These are phyloP conservation scores for Calosoma granatense DNA, from an alignment of 1,140 invertebrate genomes.

Conservation along the genomic window DNA sequence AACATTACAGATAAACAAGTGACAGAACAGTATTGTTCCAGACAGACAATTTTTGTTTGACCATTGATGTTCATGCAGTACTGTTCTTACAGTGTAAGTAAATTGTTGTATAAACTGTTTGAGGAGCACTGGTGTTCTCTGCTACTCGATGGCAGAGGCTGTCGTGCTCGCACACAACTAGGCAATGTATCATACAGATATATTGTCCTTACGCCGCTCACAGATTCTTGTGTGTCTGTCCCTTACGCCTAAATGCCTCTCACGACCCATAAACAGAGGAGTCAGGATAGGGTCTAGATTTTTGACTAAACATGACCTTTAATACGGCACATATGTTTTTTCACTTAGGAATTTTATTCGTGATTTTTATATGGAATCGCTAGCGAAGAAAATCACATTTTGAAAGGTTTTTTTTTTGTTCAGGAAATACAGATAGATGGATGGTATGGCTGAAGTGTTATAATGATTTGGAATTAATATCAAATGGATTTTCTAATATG, in stretches of 20 bases:
- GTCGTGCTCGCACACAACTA: neutral
- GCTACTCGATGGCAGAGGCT: too few species aligned
- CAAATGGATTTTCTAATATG: too few species aligned
- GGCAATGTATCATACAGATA: neutral
- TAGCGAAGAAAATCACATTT: neutral
- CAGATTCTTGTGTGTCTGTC: conserved; percentile 4
- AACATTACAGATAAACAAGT: too few species aligned
- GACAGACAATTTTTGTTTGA: too few species aligned
- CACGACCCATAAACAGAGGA: neutral
- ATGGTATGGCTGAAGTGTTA: too few species aligned
- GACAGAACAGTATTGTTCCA: too few species aligned
- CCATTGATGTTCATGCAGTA: too few species aligned
- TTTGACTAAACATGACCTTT: neutral
- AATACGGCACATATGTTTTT: neutral
- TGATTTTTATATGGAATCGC: neutral
- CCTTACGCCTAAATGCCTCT: neutral
- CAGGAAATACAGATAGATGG: neutral
- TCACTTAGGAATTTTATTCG: neutral
- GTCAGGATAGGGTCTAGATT: neutral
- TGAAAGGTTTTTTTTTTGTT: neutral
- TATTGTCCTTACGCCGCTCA: neutral
- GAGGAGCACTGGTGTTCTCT: too few species aligned
- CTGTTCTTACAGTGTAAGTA: too few species aligned
- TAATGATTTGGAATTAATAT: too few species aligned
- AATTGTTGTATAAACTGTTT: too few species aligned